Evolutionary conservation across 2,113 vertebrate species (phyloP).

Genomic region (Boulengeromyrus knoepffleri): DNA sequence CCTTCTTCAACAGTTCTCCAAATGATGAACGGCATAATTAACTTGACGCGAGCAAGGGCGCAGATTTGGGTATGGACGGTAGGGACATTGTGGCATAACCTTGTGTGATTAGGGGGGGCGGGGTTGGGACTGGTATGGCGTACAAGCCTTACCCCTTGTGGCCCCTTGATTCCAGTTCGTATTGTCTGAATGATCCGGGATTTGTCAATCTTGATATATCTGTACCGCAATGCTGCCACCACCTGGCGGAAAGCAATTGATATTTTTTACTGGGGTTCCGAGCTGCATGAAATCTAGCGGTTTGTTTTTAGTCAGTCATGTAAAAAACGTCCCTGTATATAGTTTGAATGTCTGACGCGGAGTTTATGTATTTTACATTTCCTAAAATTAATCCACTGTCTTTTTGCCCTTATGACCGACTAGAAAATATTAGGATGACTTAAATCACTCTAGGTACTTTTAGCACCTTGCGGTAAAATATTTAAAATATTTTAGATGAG

Average conservation of each 20-base stretch:
- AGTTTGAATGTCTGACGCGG: not conserved
- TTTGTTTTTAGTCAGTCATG: not conserved
- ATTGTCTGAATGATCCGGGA: not conserved
- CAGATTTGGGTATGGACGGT: not conserved
- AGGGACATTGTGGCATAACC: not conserved
- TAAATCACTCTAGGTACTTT: not conserved
- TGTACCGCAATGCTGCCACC: not conserved
- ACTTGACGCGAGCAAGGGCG: not conserved
- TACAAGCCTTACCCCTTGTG: not conserved
- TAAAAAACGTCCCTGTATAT: not conserved
- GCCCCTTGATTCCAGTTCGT: not conserved
- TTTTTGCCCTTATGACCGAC: not conserved
- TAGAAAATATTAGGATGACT: not conserved
- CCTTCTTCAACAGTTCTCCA: not conserved
- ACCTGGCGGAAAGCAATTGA: not conserved
- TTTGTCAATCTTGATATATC: not conserved
- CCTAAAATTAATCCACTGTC: not conserved
- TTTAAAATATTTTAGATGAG: not conserved
- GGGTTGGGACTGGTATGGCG: not conserved
- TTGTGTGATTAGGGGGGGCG: not conserved
- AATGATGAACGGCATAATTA: not conserved
- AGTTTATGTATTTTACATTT: not conserved
- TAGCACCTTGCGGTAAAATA: not conserved
- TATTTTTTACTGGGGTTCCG: not conserved
- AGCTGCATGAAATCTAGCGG: not conserved